Evolutionary conservation across 1,140 invertebrate genomes (phyloP).

Genomic region (Danaus plexippus): DNA sequence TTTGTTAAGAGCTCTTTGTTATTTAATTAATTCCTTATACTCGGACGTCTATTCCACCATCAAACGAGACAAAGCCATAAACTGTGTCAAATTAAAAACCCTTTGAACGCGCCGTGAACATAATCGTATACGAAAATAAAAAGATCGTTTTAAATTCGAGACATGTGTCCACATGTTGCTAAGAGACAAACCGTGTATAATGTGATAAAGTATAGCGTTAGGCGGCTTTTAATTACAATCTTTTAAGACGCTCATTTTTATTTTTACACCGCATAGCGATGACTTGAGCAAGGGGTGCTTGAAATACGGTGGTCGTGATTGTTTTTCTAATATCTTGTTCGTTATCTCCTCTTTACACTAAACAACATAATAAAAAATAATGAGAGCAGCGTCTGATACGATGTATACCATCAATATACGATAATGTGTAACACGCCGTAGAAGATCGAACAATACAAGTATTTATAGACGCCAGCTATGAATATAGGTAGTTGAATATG

Average conservation of each 20-base stretch:
- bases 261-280: constrained; percentile 32
- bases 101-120: constrained; percentile 61
- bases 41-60: constrained; percentile 29
- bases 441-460: too few species aligned
- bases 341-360: constrained; percentile 15
- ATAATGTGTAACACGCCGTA: too few species aligned
- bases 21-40: constrained; percentile 44
- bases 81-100: constrained; percentile 68
- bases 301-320: constrained; percentile 30
- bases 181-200: constrained; percentile 60
- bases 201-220: constrained; percentile 50
- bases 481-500: too few species aligned
- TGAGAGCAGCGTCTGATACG: background rate
- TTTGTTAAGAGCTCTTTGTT: constrained; percentile 31
- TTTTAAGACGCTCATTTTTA: constrained; percentile 31
- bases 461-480: too few species aligned
- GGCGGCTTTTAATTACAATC: constrained; percentile 40
- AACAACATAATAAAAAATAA: constrained; percentile 15
- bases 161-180: constrained; percentile 64
- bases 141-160: constrained; percentile 51
- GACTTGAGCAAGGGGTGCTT: constrained; percentile 23
- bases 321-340: constrained; percentile 21
- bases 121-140: constrained; percentile 58
- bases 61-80: constrained; percentile 58
- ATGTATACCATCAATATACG: too few species aligned